Evolutionary conservation across 2,888 invertebrate species (phyloP).

Genomic region (Perizoma flavofasciatum): DNA sequence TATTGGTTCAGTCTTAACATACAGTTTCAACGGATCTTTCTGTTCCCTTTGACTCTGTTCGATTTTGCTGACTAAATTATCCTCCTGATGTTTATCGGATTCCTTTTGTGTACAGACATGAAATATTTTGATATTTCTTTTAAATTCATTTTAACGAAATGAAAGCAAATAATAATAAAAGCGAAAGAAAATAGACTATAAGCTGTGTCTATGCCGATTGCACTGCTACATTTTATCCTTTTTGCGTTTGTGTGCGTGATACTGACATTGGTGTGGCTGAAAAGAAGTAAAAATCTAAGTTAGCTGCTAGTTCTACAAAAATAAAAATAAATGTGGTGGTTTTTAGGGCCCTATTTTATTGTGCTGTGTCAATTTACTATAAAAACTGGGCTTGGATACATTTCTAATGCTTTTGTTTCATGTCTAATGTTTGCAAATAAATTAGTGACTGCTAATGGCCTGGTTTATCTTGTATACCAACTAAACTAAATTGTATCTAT

Average conservation of each 20-base stretch:
- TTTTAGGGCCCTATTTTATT: not conserved
- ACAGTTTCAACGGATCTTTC: constrained; percentile 60
- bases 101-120: constrained; percentile 80
- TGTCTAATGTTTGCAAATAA: too few relatives aligned
- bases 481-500: too few relatives aligned
- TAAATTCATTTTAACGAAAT: constrained; percentile 17
- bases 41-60: constrained; percentile 35
- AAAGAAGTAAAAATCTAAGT: constrained; percentile 55
- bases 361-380: not conserved
- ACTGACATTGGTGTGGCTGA: constrained; percentile 68
- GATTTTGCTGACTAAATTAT: constrained; percentile 33
- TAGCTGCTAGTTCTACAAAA: constrained; percentile 30
- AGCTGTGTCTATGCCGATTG: constrained; percentile 32
- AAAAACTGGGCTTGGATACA: too few relatives aligned
- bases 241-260: constrained; percentile 56
- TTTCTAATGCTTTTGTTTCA: too few relatives aligned
- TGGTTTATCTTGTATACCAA: too few relatives aligned
- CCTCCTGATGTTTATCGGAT: constrained; percentile 39
- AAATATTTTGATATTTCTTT: constrained; percentile 51
- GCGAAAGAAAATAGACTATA: constrained; percentile 6
- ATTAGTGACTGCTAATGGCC: too few relatives aligned
- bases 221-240: constrained; percentile 41
- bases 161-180: constrained; percentile 8
- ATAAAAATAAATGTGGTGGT: not conserved
- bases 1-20: constrained; percentile 58